These are phyloP conservation scores for Sapajus apella DNA, from an alignment of 2,113 vertebrate genomes.

Conservation along the genomic window DNA sequence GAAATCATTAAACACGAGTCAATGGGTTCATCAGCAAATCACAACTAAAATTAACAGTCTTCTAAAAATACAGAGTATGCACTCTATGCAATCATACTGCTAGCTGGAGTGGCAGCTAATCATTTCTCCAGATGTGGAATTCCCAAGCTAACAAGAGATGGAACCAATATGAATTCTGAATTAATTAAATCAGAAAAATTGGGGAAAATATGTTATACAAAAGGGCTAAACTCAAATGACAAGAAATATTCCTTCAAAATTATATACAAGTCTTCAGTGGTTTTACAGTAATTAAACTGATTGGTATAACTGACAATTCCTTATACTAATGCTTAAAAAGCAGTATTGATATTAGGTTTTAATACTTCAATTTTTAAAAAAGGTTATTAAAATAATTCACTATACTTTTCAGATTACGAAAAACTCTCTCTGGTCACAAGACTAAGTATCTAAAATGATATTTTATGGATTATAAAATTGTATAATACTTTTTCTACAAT, in stretches of 20 bases:
- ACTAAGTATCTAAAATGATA: not conserved
- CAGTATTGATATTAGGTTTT: not conserved
- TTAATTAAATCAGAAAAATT: not conserved
- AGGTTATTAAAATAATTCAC: not conserved
- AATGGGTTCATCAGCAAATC: not conserved
- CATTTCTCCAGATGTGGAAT: not conserved
- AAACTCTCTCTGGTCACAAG: not conserved
- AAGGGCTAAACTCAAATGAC: not conserved
- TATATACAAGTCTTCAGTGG: not conserved
- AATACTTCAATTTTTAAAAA: not conserved
- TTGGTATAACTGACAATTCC: not conserved
- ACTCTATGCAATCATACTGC: not conserved
- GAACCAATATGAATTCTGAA: not conserved
- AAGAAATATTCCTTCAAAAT: not conserved
- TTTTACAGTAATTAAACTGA: not conserved
- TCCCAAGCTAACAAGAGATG: not conserved
- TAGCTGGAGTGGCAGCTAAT: not conserved
- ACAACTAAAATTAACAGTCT: not conserved
- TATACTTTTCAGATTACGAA: not conserved
- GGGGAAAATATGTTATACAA: not conserved
- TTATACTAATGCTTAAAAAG: not conserved
- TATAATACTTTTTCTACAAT: not conserved
- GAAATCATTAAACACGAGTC: not conserved
- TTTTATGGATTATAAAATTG: not conserved
- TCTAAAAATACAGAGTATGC: not conserved